Evolutionary conservation across 2,797 vertebrate genomes (phyloP).

Genomic region (Cuniculus paca): DNA sequence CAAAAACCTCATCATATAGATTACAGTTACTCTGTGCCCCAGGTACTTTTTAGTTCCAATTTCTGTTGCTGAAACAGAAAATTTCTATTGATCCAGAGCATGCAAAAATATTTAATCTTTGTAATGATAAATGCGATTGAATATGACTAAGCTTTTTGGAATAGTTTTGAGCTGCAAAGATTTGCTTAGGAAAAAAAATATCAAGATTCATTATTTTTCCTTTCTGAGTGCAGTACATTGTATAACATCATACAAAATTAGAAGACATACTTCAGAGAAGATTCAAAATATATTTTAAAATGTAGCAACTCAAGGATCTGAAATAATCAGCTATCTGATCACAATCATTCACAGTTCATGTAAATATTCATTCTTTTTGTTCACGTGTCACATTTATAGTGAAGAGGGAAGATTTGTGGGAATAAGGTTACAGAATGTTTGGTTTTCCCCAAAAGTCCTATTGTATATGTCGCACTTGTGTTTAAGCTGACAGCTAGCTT

Average conservation of each 20-base stretch:
- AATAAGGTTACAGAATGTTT: not conserved
- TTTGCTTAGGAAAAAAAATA: not conserved
- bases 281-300: slow-evolving; percentile 39
- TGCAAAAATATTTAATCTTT: slow-evolving; percentile 56
- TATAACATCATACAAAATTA: not conserved
- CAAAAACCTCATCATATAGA: not conserved
- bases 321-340: not conserved
- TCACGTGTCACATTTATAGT: slow-evolving; percentile 49
- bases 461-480: not conserved
- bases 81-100: not conserved
- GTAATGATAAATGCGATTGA: slow-evolving; percentile 34
- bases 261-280: not conserved
- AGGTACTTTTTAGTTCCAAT: slow-evolving; percentile 30
- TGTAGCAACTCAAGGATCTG: not conserved
- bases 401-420: slow-evolving; percentile 31
- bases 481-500: not conserved
- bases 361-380: slow-evolving; percentile 45
- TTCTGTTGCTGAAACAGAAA: slow-evolving; percentile 31
- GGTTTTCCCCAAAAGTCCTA: not conserved
- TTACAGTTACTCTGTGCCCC: not conserved
- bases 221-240: not conserved
- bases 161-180: not conserved
- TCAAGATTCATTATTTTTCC: not conserved
- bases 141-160: not conserved
- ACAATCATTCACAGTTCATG: slow-evolving; percentile 46